Conservation (phyloP, 2,888 invertebrate genomes). For the Erebia ligea region DNA sequence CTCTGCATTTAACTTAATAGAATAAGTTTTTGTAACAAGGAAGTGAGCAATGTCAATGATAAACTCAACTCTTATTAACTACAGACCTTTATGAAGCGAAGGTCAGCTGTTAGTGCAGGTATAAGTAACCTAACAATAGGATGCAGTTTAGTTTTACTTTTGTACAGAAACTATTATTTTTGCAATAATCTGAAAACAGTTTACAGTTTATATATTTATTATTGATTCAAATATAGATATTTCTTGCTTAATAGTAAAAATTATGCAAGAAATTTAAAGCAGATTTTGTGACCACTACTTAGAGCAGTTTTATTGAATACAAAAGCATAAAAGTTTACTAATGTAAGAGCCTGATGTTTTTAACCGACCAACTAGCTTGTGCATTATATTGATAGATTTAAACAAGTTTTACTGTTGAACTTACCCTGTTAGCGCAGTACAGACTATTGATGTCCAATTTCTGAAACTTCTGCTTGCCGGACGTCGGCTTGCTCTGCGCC, state of each 20-base stretch:
- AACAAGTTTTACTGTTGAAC: slow-evolving; percentile 46
- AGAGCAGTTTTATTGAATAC: neutral
- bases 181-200: neutral
- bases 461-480: slow-evolving; percentile 96
- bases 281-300: neutral
- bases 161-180: neutral
- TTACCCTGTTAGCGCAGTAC: slow-evolving; percentile 93
- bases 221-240: neutral
- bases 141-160: neutral
- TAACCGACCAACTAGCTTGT: neutral
- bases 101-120: slow-evolving; percentile 26
- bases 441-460: slow-evolving; percentile 99
- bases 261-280: neutral
- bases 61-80: slow-evolving; percentile 25
- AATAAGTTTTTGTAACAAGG: slow-evolving; percentile 26
- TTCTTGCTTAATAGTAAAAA: neutral
- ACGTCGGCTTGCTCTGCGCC: slow-evolving; percentile 83
- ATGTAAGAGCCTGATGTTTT: neutral
- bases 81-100: slow-evolving; percentile 30
- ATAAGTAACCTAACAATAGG: neutral
- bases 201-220: neutral
- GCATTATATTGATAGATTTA: neutral
- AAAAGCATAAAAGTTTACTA: neutral
- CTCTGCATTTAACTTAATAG: neutral
- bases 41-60: slow-evolving; percentile 34